These are phyloP conservation scores for Papilio dardanus DNA, from an alignment of 1,140 invertebrate genomes.

Conservation along the genomic window DNA sequence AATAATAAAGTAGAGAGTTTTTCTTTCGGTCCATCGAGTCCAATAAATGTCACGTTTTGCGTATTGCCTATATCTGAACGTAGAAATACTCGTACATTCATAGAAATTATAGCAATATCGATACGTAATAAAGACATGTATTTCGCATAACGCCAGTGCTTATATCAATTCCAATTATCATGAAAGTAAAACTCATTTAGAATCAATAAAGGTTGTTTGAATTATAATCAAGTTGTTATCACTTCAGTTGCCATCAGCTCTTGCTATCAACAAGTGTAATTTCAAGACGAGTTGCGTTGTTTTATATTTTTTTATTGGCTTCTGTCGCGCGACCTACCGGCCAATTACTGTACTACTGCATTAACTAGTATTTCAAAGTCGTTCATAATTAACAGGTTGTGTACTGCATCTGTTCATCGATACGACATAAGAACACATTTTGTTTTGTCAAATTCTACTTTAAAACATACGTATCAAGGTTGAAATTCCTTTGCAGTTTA, in stretches of 20 bases:
- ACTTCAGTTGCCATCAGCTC: conserved; percentile 38
- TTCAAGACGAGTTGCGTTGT: conserved; percentile 48
- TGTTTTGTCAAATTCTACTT: background rate
- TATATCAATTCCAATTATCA: background rate
- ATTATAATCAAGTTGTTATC: conserved; percentile 27
- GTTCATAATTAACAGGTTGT: conserved; percentile 64
- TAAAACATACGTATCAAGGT: background rate
- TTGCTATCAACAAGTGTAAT: conserved; percentile 55
- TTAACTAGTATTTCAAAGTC: conserved; percentile 65
- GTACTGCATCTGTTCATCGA: conserved; percentile 53
- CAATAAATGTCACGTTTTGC: too few species aligned
- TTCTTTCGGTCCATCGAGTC: too few species aligned
- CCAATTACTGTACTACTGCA: conserved; percentile 53
- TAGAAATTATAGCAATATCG: background rate
- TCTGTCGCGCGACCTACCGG: conserved; percentile 59
- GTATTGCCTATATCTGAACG: background rate
- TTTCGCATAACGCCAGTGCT: background rate
- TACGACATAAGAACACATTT: background rate
- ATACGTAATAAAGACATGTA: background rate
- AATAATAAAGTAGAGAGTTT: too few species aligned
- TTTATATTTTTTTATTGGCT: conserved; percentile 57
- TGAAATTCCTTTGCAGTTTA: background rate
- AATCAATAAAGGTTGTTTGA: conserved; percentile 29
- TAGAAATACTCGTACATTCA: background rate
- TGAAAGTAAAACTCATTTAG: background rate